These are phyloP conservation scores for Drosophila nasuta DNA, from an alignment of 1,140 invertebrate species.

Conservation along the genomic window DNA sequence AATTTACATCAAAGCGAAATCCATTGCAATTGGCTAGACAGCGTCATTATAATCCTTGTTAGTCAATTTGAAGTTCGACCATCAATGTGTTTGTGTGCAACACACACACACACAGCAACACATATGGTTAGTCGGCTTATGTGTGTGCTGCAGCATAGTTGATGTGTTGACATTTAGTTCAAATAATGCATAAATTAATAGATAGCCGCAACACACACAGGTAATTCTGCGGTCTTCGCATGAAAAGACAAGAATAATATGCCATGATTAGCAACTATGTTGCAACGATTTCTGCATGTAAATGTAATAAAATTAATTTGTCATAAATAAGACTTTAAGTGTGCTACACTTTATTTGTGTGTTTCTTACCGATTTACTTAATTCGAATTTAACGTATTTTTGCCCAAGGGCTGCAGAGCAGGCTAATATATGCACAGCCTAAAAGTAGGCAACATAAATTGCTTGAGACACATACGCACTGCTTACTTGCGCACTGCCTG, in stretches of 20 bases:
- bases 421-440: neutral
- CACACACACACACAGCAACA: neutral
- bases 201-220: constrained; percentile 3
- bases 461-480: neutral
- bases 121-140: neutral
- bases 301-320: no score
- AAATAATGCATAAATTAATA: constrained; percentile 50
- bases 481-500: neutral
- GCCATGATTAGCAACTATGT: neutral
- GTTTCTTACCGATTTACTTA: neutral
- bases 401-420: neutral
- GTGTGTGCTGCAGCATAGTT: constrained; percentile 5
- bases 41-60: constrained; percentile 77
- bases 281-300: neutral
- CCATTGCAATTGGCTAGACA: constrained; percentile 82
- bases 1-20: constrained; percentile 81
- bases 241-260: neutral
- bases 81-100: constrained; percentile 14
- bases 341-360: no score
- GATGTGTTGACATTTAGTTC: constrained; percentile 26
- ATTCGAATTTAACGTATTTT: neutral
- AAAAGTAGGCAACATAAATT: neutral
- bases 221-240: constrained; percentile 8
- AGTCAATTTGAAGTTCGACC: constrained; percentile 54
- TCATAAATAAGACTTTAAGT: no score